These are phyloP conservation scores for Troilus luridus DNA, from an alignment of 2,888 invertebrate species.

Conservation along the genomic window DNA sequence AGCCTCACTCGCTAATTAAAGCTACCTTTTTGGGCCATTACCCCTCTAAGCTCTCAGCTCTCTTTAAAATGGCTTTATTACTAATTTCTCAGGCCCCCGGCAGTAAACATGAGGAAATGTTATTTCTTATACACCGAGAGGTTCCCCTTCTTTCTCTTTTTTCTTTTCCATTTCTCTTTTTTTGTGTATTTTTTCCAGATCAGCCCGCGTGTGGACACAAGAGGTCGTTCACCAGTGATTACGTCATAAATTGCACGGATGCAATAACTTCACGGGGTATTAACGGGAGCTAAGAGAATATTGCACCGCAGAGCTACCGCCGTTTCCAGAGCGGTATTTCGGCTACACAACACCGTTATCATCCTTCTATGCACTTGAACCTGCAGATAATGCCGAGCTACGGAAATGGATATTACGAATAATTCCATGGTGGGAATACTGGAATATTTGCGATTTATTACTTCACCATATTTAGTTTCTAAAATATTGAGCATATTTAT, in stretches of 20 bases:
- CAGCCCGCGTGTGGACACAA: conserved; percentile 23
- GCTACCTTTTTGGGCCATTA: conserved; percentile 50
- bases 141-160: background rate
- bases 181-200: background rate
- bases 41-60: background rate
- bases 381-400: background rate
- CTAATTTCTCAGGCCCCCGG: conserved; percentile 45
- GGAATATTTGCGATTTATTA: too few relatives aligned
- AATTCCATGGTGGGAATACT: too few relatives aligned
- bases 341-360: background rate
- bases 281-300: background rate
- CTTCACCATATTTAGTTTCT: too few relatives aligned
- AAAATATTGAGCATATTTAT: too few relatives aligned
- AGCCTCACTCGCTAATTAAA: conserved; percentile 41
- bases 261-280: conserved; percentile 32
- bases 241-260: conserved; percentile 5
- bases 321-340: background rate
- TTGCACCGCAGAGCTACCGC: background rate
- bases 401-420: background rate
- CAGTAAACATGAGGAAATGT: conserved; percentile 23
- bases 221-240: conserved; percentile 13
- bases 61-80: conserved; percentile 56
- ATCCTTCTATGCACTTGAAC: background rate
- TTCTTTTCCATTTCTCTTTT: background rate
- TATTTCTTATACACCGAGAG: conserved; percentile 25